A percentile compares a stretch with the other conserved stretches of the same genome.
phyloP scores from a whole-genome alignment of 2,888 invertebrate genomes.

The Melieria picta region DNA sequence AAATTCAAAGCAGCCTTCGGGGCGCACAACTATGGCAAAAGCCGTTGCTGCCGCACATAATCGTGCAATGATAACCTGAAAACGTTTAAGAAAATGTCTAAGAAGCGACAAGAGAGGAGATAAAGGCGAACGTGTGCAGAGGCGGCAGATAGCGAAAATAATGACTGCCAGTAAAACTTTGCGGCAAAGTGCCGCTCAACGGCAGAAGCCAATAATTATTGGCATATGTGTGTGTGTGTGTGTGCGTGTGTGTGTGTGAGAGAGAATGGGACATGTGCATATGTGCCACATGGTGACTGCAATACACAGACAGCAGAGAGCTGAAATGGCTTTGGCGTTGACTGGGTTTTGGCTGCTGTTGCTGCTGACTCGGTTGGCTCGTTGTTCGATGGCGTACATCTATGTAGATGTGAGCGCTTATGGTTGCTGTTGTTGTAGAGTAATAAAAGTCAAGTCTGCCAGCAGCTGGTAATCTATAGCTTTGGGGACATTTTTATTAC shows the following conservation, averaged over 20 bases:
- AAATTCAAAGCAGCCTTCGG: too few relatives aligned
- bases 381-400: too few relatives aligned
- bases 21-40: too few relatives aligned
- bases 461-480: conserved; percentile 17
- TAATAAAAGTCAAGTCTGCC: conserved; percentile 28
- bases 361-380: too few relatives aligned
- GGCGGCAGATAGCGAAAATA: neutral
- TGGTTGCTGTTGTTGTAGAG: conserved; percentile 13
- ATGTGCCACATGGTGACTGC: too few relatives aligned
- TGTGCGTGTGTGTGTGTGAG: too few relatives aligned
- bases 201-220: conserved; percentile 38
- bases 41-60: neutral
- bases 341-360: too few relatives aligned
- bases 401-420: neutral
- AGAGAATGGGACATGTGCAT: too few relatives aligned
- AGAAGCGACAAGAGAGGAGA: neutral
- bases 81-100: conserved; percentile 15
- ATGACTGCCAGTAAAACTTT: neutral
- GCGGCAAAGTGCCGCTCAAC: conserved; percentile 24
- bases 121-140: neutral
- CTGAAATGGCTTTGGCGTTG: too few relatives aligned
- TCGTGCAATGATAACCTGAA: conserved; percentile 17
- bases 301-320: too few relatives aligned
- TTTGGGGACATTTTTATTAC: conserved; percentile 19
- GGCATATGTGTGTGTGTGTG: neutral